Base-by-base conservation (phyloP, 2,888 invertebrate genomes). In the Physocephala rufipes region DNA sequence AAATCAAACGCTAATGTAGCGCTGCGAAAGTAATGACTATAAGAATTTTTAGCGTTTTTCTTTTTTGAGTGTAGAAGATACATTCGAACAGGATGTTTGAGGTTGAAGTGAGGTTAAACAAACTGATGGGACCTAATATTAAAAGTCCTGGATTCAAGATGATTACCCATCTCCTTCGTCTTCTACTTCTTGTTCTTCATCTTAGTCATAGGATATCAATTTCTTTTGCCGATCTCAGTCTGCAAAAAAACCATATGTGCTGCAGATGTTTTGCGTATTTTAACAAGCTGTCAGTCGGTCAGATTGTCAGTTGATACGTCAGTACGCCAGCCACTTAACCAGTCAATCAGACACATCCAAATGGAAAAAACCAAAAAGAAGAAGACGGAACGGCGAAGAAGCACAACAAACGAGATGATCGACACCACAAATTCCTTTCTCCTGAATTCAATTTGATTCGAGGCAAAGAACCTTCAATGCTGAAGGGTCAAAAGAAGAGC, bases 171-270 rank as follows among this genome's bases (percentile, higher is more conserved):
- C n/a, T n/a, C n/a, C n/a, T n/a, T n/a, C n/a, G 51, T 5, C 16
- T 47, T 12, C 47, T 47, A 16, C 1, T 47, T 12, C 47, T 47
- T 16, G 19, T 53, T 53, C 19, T 53, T n/a, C 9, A 24, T 12
- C 1, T 9, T 21, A 5, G 21, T 2, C 19, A 53, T 9, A n/a
- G 9, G 53, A 49, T 49, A 49, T 49, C 53, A 53, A 3, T 21
- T 19, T 53, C 53, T 53, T 24, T 26, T 64, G 59, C 59, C 4
- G 36, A 36, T 21, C 36, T 21, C 16, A 53, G 26, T 15, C 30
- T 26, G 67, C 67, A 24, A 58, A 67, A 36, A 36, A 67, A 19
- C 67, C 67, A 67, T 59, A 67, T 67, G 67, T 59, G 61, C 45
- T 19, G 61, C 67, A 67, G 67, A 67, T 67, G 67, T 45, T 24